Percentiles rank a stretch among this genome's conserved stretches.
phyloP scores from a whole-genome alignment of 2,888 invertebrate genomes.

The Machimus atricapillus region DNA sequence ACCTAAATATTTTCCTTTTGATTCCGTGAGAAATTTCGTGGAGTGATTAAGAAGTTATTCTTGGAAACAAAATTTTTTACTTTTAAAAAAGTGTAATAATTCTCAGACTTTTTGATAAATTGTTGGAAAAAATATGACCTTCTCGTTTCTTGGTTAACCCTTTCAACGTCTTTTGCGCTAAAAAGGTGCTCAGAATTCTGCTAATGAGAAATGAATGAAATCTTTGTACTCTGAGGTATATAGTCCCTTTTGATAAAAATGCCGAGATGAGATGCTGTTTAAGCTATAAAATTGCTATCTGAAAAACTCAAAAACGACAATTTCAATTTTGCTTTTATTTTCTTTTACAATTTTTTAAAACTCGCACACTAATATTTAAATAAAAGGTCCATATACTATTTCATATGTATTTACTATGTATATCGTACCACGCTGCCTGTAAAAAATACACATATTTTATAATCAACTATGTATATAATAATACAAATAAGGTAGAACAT shows the following conservation, averaged over 20 bases:
- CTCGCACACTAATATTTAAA: too few relatives aligned
- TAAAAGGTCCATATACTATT: too few relatives aligned
- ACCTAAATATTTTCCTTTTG: neutral
- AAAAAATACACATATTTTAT: too few relatives aligned
- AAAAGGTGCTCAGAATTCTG: neutral
- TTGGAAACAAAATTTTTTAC: neutral
- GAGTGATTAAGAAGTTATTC: neutral
- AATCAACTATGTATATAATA: too few relatives aligned
- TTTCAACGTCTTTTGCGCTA: neutral
- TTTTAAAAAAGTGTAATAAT: neutral
- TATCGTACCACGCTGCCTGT: too few relatives aligned
- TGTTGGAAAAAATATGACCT: neutral
- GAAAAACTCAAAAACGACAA: neutral
- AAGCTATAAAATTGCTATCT: neutral
- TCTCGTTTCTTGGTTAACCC: neutral
- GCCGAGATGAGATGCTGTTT: neutral
- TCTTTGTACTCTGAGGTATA: neutral
- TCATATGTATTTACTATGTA: too few relatives aligned
- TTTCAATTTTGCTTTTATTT: neutral
- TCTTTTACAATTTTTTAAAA: neutral
- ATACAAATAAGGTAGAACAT: too few relatives aligned
- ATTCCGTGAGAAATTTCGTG: conserved; percentile 12
- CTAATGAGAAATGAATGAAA: neutral
- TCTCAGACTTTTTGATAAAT: neutral
- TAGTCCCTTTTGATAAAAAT: neutral